Conservation (phyloP, 2,888 invertebrate species). For the Parnassius mnemosyne region DNA sequence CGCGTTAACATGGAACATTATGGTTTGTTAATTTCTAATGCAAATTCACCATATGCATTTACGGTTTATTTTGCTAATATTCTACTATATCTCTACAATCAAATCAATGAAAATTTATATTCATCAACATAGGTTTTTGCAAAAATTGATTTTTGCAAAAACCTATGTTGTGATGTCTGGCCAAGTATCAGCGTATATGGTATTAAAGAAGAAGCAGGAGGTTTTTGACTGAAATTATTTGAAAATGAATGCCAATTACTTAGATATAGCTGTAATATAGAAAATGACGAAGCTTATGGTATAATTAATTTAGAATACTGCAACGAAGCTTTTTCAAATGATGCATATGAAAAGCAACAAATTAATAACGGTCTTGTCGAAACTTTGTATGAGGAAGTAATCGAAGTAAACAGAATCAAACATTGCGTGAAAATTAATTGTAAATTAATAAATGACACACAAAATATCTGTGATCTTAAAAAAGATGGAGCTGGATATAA, state of each 20-base stretch:
- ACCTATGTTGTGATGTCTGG: slow-evolving; percentile 41
- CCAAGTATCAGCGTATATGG: slow-evolving; percentile 47
- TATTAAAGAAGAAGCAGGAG: slow-evolving; percentile 41
- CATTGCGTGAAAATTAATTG: slow-evolving; percentile 34
- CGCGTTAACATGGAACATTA: no score
- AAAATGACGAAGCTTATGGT: slow-evolving; percentile 45
- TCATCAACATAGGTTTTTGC: no score
- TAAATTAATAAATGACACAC: slow-evolving; percentile 12
- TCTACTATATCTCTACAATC: not conserved
- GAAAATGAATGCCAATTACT: slow-evolving; percentile 55
- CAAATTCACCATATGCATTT: no score
- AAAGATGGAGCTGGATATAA: slow-evolving; percentile 51
- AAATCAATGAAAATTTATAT: slow-evolving; percentile 6
- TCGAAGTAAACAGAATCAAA: not conserved
- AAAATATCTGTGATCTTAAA: slow-evolving; percentile 50
- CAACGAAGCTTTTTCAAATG: slow-evolving; percentile 33
- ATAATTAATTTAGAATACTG: slow-evolving; percentile 50
- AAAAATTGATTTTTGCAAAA: slow-evolving; percentile 46
- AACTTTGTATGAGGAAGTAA: not conserved
- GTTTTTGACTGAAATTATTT: slow-evolving; percentile 48
- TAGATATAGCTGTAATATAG: slow-evolving; percentile 51
- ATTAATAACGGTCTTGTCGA: slow-evolving; percentile 13
- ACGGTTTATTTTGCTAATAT: no score
- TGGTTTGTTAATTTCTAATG: no score
- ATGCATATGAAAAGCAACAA: slow-evolving; percentile 13